These are phyloP conservation scores for Lepidocolaptes lacrymiger DNA, from an alignment of 2,797 vertebrate genomes.

Conservation along the genomic window DNA sequence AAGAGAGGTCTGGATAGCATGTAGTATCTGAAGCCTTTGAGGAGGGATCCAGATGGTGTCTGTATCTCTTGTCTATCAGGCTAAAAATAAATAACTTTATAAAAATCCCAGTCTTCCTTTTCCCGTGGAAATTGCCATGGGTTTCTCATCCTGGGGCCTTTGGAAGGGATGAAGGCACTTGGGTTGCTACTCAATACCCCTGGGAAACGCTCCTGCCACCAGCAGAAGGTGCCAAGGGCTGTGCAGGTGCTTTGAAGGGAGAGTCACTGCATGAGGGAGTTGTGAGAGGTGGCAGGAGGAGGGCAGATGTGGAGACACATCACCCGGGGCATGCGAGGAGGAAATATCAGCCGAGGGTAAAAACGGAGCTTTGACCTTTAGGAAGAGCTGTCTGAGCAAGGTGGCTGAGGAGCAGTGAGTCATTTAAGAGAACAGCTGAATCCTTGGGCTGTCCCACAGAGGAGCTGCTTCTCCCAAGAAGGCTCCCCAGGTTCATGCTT, in stretches of 20 bases:
- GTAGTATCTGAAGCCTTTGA: background rate
- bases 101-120: background rate
- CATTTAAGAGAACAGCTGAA: background rate
- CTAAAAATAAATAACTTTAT: background rate
- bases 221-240: background rate
- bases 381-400: background rate
- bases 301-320: background rate
- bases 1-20: background rate
- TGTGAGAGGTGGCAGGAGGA: rapidly evolving
- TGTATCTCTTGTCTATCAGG: background rate
- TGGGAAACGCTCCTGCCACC: rapidly evolving
- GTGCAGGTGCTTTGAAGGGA: background rate
- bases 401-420: background rate
- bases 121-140: background rate
- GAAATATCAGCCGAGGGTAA: background rate
- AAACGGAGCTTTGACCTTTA: background rate
- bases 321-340: background rate
- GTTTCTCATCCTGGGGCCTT: background rate
- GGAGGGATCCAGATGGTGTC: background rate
- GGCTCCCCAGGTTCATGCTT: background rate
- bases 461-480: background rate
- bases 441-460: background rate
- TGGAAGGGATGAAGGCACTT: background rate
- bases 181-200: background rate
- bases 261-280: background rate